Conservation (phyloP, 2,888 invertebrate species). For the Blomia tropicalis region DNA sequence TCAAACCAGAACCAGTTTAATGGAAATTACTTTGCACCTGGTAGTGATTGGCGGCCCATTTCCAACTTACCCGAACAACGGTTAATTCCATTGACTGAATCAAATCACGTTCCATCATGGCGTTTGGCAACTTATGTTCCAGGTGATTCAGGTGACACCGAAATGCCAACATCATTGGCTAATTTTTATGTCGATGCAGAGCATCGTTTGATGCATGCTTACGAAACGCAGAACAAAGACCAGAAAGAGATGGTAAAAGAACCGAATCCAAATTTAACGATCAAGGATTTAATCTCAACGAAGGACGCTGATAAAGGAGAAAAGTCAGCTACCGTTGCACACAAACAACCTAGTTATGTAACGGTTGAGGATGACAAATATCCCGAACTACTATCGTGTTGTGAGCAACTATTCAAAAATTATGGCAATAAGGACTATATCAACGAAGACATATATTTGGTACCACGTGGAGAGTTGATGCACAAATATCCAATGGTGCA, state of each 20-base stretch:
- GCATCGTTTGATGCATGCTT: neutral
- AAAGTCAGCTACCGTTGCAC: neutral
- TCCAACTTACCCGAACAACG: neutral
- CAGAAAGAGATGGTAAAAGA: neutral
- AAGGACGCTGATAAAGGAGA: neutral
- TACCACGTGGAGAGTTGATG: neutral
- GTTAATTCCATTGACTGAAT: neutral
- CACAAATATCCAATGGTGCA: neutral
- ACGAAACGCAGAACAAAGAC: constrained; percentile 6
- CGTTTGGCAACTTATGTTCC: neutral
- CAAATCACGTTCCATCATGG: neutral
- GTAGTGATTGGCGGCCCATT: neutral
- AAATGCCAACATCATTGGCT: neutral
- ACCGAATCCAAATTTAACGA: neutral
- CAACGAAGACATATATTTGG: constrained; percentile 8
- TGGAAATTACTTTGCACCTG: neutral
- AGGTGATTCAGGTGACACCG: neutral
- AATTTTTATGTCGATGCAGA: constrained; percentile 5
- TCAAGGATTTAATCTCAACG: neutral
- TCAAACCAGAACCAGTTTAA: neutral
- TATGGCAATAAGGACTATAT: neutral
- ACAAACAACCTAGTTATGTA: constrained; percentile 1
- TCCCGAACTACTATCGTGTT: neutral
- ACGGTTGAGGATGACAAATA: neutral
- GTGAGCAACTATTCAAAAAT: constrained; percentile 10